A percentile compares a stretch with the other conserved stretches of the same genome.
phyloP scores from a whole-genome alignment of 2,888 invertebrate genomes.

The Scaeva pyrastri region DNA sequence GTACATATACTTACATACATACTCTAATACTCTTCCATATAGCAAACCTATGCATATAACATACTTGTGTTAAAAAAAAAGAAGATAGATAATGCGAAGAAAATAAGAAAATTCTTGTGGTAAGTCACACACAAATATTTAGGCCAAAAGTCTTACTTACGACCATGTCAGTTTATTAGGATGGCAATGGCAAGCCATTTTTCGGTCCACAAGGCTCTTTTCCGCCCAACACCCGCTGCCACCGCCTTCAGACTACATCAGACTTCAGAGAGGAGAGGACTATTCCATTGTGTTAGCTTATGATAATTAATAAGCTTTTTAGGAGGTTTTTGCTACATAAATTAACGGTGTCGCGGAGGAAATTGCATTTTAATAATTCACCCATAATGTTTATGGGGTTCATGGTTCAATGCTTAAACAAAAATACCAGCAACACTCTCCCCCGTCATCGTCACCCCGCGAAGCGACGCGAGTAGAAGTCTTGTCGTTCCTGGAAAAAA shows the following conservation, averaged over 20 bases:
- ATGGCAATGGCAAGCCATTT: background rate
- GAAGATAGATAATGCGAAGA: constrained; percentile 51
- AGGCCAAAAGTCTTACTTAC: constrained; percentile 50
- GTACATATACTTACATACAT: background rate
- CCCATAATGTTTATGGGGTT: constrained; percentile 18
- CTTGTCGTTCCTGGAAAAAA: background rate
- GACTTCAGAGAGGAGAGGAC: background rate
- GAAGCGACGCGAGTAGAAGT: background rate
- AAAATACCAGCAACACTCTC: background rate
- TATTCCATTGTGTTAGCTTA: constrained; percentile 39
- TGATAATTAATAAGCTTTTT: constrained; percentile 43
- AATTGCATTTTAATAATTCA: constrained; percentile 47
- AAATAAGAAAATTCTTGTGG: constrained; percentile 44
- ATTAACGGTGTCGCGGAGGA: constrained; percentile 21
- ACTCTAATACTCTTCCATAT: background rate
- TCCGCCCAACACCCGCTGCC: background rate
- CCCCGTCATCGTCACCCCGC: background rate
- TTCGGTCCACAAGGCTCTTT: background rate
- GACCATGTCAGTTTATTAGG: constrained; percentile 40
- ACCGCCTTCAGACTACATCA: background rate
- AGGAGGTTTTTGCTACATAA: constrained; percentile 21
- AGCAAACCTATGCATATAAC: constrained; percentile 16
- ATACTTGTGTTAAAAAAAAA: constrained; percentile 30
- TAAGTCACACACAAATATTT: constrained; percentile 55
- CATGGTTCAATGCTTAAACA: constrained; percentile 21